Evolutionary conservation across 1,140 invertebrate species (phyloP), one percentile per base, ranked within the genome.

Genomic region (Formica selysi): DNA sequence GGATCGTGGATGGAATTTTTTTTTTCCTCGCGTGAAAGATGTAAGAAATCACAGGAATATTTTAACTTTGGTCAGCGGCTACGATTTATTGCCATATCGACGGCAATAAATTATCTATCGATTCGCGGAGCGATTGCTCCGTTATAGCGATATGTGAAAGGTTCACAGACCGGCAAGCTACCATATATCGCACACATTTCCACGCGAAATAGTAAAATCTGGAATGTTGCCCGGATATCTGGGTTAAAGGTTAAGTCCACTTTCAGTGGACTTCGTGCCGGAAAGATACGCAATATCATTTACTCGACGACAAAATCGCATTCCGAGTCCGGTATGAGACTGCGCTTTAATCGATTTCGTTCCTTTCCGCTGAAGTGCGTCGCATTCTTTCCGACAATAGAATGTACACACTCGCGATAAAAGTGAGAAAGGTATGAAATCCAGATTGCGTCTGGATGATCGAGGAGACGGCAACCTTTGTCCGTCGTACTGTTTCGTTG

Each of bases 151-250:
- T 74, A 74, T n/a, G n/a, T 61, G 54, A 29, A 7, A 44, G 68
- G 68, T 38, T 62, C 79, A 48, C n/a, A n/a, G n/a, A 41, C 51
- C 51, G 54, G 13, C 11, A 29, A 81, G 54, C 13, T 38, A 13
- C 5, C n/a, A 68, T 80, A 67, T 68, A 79, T 51, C 81, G 78
- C 73, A 48, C 48, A 67, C 81, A 87, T 73, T 86, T 79, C 81
- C 74, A 86, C 81, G 44, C 48, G 48, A 51, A 51, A 51, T 79
- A 74, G 87, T 89, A 88, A 89, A 89, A 88, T 89, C 85, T 89
- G 87, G 87, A 88, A 89, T 88, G 81, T 73, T 86, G 87, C 87
- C 87, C 81, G 87, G 38, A 41, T 88, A 86, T 89, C 74, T 88
- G 68, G 83, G 87, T 89, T 88, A 89, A 89, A 87, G 71, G 87